Evolutionary conservation across 2,113 vertebrate species (phyloP), one percentile per base, ranked within the genome.

Genomic region (Plectropomus leopardus): DNA sequence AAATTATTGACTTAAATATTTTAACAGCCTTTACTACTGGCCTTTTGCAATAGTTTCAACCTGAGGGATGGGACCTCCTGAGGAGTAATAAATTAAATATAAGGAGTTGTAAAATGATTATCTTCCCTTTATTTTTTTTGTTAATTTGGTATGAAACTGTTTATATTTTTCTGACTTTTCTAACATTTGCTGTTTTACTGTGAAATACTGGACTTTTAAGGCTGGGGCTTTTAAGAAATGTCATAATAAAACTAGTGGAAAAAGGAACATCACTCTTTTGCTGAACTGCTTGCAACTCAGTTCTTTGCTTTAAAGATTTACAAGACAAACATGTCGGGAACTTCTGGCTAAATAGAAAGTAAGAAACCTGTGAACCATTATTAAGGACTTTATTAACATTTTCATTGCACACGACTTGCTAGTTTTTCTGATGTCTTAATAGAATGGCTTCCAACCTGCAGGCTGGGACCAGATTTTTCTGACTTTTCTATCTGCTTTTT

Each of bases 301-400:
- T 3, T 15, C 3, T 58, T 64, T 51, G 10, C 28, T 63, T 42
- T 58, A 21, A 59, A 70, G 44, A 72, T 30, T 76, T 58, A 64
- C 30, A 26, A n/a, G 57, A 26, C 45, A 61, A 64, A 71, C 48
- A 23, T 11, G 4, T 21, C 32, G 11, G 4, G 10, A 63, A 57
- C n/a, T 0, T 34, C 21, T 58, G 53, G n/a, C 28, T 72, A 61
- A 73, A 83, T 55, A 42, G 78, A 45, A 61, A 68, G 26, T 17
- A 9, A 24, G 54, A 45, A 34, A 77, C 23, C 42, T 32, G 15
- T 64, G 58, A 82, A 44, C 50, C 4, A 4, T 21, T 50, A 48
- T 23, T 68, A 78, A 74, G 63, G 9, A 57, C 63, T 32, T 32
- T 42, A 55, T 73, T 42, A 73, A 36, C 13, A 32, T 32, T 23